Evolutionary conservation across 2,113 vertebrate species (phyloP).

Genomic region (Engraulis encrasicolus): DNA sequence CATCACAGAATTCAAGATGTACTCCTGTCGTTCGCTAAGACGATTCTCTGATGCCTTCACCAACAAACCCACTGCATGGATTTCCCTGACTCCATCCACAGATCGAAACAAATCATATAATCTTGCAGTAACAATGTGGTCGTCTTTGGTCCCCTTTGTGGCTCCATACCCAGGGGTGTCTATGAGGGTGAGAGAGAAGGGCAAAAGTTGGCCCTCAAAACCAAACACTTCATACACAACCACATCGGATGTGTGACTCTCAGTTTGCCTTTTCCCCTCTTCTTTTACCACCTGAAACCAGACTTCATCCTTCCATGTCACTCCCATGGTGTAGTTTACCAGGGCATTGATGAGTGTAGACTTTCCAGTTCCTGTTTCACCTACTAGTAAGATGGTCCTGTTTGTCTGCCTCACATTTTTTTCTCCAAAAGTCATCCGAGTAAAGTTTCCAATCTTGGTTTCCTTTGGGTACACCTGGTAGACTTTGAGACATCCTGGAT

Average conservation of each 20-base stretch:
- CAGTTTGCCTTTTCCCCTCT: neutral
- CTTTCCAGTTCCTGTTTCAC: neutral
- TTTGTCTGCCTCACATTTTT: neutral
- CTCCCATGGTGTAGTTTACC: neutral
- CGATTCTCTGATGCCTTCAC: neutral
- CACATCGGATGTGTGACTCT: neutral
- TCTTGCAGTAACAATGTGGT: neutral
- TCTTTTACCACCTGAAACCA: neutral
- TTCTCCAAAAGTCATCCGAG: neutral
- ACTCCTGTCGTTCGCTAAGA: neutral
- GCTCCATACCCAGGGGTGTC: neutral
- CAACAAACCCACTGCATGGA: neutral
- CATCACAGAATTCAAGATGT: too few species aligned
- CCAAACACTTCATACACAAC: neutral
- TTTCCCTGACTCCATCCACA: neutral
- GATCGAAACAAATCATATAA: neutral
- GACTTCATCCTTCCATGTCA: neutral
- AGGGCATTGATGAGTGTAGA: neutral
- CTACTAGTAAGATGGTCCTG: neutral
- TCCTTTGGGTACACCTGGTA: neutral
- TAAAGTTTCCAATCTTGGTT: neutral
- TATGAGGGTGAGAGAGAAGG: neutral
- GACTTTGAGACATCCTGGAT: neutral
- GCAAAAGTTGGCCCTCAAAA: neutral
- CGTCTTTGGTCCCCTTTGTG: neutral